Conservation (phyloP, 2,113 vertebrate genomes). For the Plotosus lineatus region DNA sequence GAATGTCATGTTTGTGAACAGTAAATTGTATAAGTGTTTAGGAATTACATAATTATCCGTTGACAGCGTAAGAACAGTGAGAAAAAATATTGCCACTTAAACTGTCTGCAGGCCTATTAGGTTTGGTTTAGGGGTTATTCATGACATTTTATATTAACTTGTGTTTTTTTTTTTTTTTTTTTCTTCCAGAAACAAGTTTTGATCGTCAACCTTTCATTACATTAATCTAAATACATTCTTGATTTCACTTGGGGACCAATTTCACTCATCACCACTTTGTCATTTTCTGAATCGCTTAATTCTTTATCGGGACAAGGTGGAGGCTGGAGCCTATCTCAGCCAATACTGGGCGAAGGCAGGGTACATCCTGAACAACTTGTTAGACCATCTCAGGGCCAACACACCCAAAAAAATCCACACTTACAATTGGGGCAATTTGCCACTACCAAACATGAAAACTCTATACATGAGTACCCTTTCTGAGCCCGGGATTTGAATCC, state of each 20-base stretch:
- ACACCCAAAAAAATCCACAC: no score
- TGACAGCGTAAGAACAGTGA: constrained; percentile 8
- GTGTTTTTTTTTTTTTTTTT: background rate
- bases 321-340: no score
- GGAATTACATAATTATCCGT: constrained; percentile 20
- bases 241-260: background rate
- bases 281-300: no score
- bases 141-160: constrained; percentile 13
- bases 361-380: no score
- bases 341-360: no score
- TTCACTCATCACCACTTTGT: background rate
- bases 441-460: no score
- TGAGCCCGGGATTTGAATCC: no score
- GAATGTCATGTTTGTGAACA: constrained; percentile 19
- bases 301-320: no score
- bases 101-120: constrained; percentile 2
- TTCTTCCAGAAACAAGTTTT: background rate
- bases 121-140: background rate
- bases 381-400: no score
- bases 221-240: background rate
- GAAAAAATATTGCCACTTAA: constrained; percentile 33
- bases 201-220: background rate
- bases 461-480: no score
- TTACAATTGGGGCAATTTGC: no score
- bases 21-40: constrained; percentile 23